Percentiles rank a stretch among this genome's conserved stretches.
These are phyloP conservation scores for Oscheius sp. DNA, from an alignment of 1,140 invertebrate species.

Conservation along the genomic window DNA sequence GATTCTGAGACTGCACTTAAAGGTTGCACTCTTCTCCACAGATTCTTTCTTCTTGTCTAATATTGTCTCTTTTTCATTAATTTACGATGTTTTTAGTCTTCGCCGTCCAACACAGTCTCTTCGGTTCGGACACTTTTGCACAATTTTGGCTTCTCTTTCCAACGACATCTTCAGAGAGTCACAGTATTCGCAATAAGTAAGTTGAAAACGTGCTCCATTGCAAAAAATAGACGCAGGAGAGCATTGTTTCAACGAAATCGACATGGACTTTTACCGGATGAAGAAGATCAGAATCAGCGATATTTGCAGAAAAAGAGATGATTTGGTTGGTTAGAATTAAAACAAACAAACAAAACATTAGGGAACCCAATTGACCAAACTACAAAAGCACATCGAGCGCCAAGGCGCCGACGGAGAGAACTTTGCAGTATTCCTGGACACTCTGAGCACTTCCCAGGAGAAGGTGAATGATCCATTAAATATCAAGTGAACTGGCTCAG, in stretches of 20 bases:
- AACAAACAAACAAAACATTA: not conserved
- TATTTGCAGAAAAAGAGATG: not conserved
- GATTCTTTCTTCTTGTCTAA: not conserved
- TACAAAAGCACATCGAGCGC: not conserved
- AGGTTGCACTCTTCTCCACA: not conserved
- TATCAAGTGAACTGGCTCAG: not conserved
- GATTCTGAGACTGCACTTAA: not conserved
- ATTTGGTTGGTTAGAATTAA: not conserved
- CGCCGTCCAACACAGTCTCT: not conserved
- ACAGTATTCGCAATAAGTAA: not conserved
- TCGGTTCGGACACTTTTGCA: not conserved
- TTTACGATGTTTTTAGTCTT: not conserved
- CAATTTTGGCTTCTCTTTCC: constrained; percentile 1
- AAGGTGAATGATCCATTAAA: no score
- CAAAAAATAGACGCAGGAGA: not conserved
- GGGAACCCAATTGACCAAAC: not conserved
- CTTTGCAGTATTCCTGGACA: not conserved
- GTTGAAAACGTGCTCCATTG: not conserved
- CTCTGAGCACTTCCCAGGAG: not conserved
- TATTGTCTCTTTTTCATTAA: not conserved
- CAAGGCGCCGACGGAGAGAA: not conserved
- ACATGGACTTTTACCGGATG: constrained; percentile 1
- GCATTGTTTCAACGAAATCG: not conserved
- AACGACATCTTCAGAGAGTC: not conserved
- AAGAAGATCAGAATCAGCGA: constrained; percentile 5